Evolutionary conservation across 1,140 invertebrate species (phyloP), one percentile per base, ranked within the genome.

Genomic region (Tetramorium simillimum): DNA sequence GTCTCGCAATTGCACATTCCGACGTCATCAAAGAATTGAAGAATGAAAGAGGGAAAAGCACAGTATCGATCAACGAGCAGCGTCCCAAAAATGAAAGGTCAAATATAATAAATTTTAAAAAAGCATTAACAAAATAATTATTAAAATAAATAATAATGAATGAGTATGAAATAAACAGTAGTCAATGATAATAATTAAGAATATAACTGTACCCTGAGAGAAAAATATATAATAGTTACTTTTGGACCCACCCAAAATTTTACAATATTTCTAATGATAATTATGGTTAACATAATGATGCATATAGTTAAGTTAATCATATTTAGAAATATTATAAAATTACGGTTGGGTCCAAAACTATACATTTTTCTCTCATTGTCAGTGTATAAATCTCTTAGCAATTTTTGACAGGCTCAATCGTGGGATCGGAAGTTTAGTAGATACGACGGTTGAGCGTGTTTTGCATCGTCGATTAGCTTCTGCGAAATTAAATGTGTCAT

Each of bases 401-500:
- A 51, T 14, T 72, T 21, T 33, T 5, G 37, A n/a, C 6, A 21
- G 9, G 10, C 18, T 21, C n/a, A 18, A 73, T 21, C 0, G 6
- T 43, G 37, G 28, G 5, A 58, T 58, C n/a, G 21, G 10, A 56
- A 6, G 3, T 14, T 65, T 70, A 46, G 21, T 67, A 24, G 37
- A 81, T 28, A 14, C 18, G 37, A 80, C n/a, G 10, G 18, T 62
- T 49, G 10, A 70, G 43, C 33, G 51, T 3, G 33, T 77, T 46
- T 49, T 14, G 62, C 77, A 63, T 75, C 78, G 73, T 86, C 88
- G 91, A 91, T 90, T 90, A 88, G 89, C 84, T 77, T 86, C 78
- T 78, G 87, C 88, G 77, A 87, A 91, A 92, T 92, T 86, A 91
- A 88, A 69, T 85, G 67, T 89, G 86, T 86, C 91, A 87, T 86